Base-by-base conservation (phyloP, 1,140 invertebrate species). In the Platorchestia sp. region DNA sequence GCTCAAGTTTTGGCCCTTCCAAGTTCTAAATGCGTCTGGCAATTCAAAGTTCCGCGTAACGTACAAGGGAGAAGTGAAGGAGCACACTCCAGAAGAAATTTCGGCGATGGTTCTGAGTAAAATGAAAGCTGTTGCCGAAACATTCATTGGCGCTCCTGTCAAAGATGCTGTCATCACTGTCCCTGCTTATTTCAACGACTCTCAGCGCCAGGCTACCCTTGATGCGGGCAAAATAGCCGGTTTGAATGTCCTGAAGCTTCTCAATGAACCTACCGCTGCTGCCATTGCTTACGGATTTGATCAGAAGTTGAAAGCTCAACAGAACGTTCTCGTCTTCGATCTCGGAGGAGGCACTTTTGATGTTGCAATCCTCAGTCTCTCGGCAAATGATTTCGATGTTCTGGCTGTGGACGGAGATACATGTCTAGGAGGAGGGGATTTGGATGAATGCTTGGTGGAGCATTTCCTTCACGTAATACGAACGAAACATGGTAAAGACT, bases 201-300 rank as follows among this genome's bases (percentile, higher is more conserved):
- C 98, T 95, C 99, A 99, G 97, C 98, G 98, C 97, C 98, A 99
- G 97, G 99, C 98, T 97, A 99, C 98, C 95, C 99, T 99, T 97
- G 98, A 99, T 98, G 98, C 98, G 97, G 98, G 98, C 97, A 98
- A 98, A 96, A 99, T 99, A 97, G 98, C 98, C 96, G 98, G 98
- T 3, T 97, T 99, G 96, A 99, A 98, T 97, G 98, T 99, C 14
- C 95, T 97, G 45, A 96, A 97, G 95, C 96, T 97, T 27, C 97
- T 97, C 95, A 97, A 97, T 96, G 97, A 97, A 96, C 97, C 97
- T 47, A 97, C 97, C 16, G 97, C 97, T 51, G 97, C 97, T 44
- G 97, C 97, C 1, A 96, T 97, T 59, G 97, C 97, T 10, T 97
- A 97, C 96, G 89, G 89, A 22, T 91, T 91, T 45, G 43, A 91